These are phyloP conservation scores for Xanthia icteritia DNA, from an alignment of 2,888 invertebrate genomes.

Conservation along the genomic window DNA sequence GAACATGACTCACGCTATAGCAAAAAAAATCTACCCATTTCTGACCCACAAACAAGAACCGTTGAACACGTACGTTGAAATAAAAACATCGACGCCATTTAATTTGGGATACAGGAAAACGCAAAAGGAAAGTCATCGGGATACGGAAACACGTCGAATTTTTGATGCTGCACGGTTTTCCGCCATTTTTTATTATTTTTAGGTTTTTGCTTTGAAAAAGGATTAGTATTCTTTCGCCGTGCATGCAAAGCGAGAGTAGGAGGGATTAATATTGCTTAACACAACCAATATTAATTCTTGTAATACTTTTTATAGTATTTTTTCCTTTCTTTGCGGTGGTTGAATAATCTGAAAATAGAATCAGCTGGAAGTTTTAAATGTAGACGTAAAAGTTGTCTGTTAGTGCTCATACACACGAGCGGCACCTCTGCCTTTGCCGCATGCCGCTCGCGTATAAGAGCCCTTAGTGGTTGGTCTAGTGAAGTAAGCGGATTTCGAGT, in stretches of 20 bases:
- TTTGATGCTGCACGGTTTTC: slow-evolving; percentile 40
- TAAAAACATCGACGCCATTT: slow-evolving; percentile 49
- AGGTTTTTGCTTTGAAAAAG: slow-evolving; percentile 11
- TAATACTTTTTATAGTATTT: neutral
- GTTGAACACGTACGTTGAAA: slow-evolving; percentile 37
- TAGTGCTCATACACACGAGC: no score
- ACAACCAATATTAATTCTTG: no score
- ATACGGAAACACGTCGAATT: slow-evolving; percentile 51
- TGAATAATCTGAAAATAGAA: neutral
- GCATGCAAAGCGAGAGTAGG: neutral
- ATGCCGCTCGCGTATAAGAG: no score
- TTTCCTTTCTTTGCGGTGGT: neutral
- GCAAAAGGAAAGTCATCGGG: slow-evolving; percentile 47
- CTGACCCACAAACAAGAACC: slow-evolving; percentile 16
- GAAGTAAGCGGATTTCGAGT: no score
- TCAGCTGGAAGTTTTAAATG: neutral
- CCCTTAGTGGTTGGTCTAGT: no score
- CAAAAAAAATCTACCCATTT: neutral
- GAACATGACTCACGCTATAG: neutral
- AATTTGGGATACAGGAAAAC: slow-evolving; percentile 51
- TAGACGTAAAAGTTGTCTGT: no score
- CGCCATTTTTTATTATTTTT: slow-evolving; percentile 22
- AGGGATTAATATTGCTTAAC: slow-evolving; percentile 5
- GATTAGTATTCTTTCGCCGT: slow-evolving; percentile 39
- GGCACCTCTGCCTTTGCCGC: no score